A percentile compares a stretch with the other conserved stretches of the same genome.
These are phyloP conservation scores for Eubucco bourcierii DNA, from an alignment of 2,113 vertebrate species.

Conservation along the genomic window DNA sequence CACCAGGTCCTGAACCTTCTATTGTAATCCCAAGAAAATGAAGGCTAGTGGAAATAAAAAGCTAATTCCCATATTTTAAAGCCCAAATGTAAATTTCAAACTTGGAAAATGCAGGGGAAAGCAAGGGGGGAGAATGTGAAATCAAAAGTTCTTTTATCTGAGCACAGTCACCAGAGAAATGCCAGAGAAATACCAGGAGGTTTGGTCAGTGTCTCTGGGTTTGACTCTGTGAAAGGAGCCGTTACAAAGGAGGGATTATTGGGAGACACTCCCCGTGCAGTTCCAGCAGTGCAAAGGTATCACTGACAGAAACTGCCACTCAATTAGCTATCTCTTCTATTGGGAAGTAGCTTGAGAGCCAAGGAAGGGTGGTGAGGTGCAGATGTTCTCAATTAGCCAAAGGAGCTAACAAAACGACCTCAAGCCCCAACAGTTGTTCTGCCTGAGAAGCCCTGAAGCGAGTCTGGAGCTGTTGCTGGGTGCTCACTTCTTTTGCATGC, in stretches of 20 bases:
- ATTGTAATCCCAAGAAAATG: background rate
- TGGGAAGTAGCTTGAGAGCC: background rate
- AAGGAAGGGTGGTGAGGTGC: conserved; percentile 1
- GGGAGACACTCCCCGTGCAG: background rate
- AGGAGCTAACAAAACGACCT: conserved; percentile 55
- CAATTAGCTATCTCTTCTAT: background rate
- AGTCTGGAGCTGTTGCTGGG: background rate
- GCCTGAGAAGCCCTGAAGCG: conserved; percentile 8
- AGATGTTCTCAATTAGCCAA: conserved; percentile 59
- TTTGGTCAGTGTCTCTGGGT: background rate
- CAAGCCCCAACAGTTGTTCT: conserved; percentile 46
- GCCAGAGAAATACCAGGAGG: background rate
- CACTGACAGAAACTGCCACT: background rate
- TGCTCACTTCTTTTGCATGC: background rate
- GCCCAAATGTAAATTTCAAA: background rate
- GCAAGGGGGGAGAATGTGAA: background rate
- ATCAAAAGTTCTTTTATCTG: conserved; percentile 1
- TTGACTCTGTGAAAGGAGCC: background rate
- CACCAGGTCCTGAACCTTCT: background rate
- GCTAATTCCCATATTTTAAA: background rate
- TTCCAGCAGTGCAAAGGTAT: background rate
- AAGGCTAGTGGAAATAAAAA: background rate
- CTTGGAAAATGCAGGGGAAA: background rate
- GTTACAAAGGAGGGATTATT: conserved; percentile 6
- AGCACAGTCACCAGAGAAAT: background rate